Evolutionary conservation across 2,113 vertebrate genomes (phyloP), one percentile per base, ranked within the genome.

Genomic region (Cheilinus undulatus): DNA sequence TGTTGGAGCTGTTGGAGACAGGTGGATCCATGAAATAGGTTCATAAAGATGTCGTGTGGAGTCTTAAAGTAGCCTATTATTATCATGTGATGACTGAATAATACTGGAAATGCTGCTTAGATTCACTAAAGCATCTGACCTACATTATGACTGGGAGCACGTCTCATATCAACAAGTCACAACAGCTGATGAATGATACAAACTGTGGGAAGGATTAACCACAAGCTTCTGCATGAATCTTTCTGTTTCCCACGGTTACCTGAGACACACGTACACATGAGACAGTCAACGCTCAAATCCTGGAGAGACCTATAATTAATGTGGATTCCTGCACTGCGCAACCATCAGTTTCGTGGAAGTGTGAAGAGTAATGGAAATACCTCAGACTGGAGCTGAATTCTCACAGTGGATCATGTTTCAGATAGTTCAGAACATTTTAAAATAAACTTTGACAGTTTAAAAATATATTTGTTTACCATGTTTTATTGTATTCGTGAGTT

Each of bases 271-370:
- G 20, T 19, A n/a, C 14, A 10, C 32, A 26, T 30, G 3, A 30
- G 28, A 28, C 19, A 43, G 5, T 36, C 8, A 22, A 19, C 6
- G 13, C 19, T 7, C 9, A 43, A 10, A 54, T 28, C 10, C 22
- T 17, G 10, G 0, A 46, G 7, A 13, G n/a, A 5, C 22, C 20
- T 43, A 7, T 46, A 20, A 54, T 22, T 4, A 52, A 6, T 23
- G 62, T 54, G 20, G 42, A 60, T 34, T 76, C 66, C 71, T 49
- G 26, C 3, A 2, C 40, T 32, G 70, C 48, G 45, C 20, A 68
- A 62, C 46, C 10, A 12, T 8, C n/a, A 6, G 0, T 2, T 50
- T 17, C 45, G 50, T 42, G 26, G 17, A 26, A 30, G 13, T 34
- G 42, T 68, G 57, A 48, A 19, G 56, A 64, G 53, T n/a, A n/a